Percentiles rank a stretch among this genome's conserved stretches.
Conservation (phyloP, 1,140 invertebrate species). For the Cydia strobilella region DNA sequence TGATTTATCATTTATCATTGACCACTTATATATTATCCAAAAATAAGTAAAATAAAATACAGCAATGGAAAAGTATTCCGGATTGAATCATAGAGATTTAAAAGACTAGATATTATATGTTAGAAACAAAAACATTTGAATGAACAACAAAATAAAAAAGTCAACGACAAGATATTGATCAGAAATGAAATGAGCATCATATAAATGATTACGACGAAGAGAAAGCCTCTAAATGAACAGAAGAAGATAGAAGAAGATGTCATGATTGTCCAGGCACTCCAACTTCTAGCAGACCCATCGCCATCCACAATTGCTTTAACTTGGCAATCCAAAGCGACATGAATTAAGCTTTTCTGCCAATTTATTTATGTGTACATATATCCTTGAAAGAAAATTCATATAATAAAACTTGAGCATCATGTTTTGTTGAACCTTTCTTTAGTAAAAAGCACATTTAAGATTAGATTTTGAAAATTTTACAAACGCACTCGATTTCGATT, state of each 20-base stretch:
- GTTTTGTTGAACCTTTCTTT: neutral
- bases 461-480: neutral
- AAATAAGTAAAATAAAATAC: too few relatives aligned
- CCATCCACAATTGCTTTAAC: conserved; percentile 43
- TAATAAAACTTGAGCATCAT: neutral
- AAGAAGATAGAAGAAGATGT: neutral
- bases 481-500: neutral
- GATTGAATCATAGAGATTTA: too few relatives aligned
- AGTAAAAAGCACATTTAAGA: neutral
- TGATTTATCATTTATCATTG: too few relatives aligned
- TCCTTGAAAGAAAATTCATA: neutral
- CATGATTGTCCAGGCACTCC: conserved; percentile 34
- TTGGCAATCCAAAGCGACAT: conserved; percentile 34
- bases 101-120: too few relatives aligned
- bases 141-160: neutral
- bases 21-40: too few relatives aligned
- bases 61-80: too few relatives aligned
- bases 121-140: neutral
- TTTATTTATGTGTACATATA: neutral
- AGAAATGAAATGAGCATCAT: too few relatives aligned
- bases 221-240: neutral
- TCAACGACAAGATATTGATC: too few relatives aligned
- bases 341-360: conserved; percentile 20
- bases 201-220: neutral
- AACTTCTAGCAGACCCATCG: conserved; percentile 45